A percentile compares a stretch with the other conserved stretches of the same genome.
phyloP scores from a whole-genome alignment of 2,113 vertebrate genomes.

The Clarias macrocephalus region DNA sequence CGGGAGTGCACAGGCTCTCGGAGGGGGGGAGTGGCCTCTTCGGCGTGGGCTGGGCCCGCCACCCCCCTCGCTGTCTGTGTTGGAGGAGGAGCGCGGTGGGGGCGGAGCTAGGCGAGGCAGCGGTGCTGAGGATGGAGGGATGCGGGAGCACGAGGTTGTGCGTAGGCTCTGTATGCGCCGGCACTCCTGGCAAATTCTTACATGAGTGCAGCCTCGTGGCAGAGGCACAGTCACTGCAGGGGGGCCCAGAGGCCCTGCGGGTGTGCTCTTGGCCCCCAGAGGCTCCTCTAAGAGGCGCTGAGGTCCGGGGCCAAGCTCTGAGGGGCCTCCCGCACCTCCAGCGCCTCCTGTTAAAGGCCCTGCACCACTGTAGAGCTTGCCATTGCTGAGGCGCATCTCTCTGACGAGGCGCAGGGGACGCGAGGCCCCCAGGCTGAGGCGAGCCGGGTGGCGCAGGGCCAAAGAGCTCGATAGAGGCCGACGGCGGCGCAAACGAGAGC shows the following conservation, averaged over 20 bases:
- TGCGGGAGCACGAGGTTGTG: conserved; percentile 66
- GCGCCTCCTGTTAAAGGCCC: conserved; percentile 73
- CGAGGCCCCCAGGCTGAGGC: conserved; percentile 64
- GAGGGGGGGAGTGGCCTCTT: conserved; percentile 66
- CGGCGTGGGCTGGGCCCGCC: conserved; percentile 75
- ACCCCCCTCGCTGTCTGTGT: conserved; percentile 64
- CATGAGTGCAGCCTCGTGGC: conserved; percentile 71
- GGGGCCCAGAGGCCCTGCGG: conserved; percentile 62
- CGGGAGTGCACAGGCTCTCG: conserved; percentile 70
- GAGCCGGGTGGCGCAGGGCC: conserved; percentile 67
- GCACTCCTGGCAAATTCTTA: conserved; percentile 84
- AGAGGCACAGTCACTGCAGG: conserved; percentile 57
- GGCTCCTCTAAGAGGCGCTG: conserved; percentile 86
- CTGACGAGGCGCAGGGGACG: conserved; percentile 78
- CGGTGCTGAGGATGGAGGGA: conserved; percentile 60
- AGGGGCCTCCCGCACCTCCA: conserved; percentile 58
- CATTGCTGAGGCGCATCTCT: conserved; percentile 87
- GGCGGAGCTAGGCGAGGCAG: conserved; percentile 61
- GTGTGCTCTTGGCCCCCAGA: conserved; percentile 69
- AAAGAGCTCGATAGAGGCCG: conserved; percentile 70
- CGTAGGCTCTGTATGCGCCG: conserved; percentile 86
- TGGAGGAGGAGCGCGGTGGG: conserved; percentile 62
- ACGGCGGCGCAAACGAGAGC: conserved; percentile 78
- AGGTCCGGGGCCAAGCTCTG: conserved; percentile 76
- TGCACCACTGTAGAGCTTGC: conserved; percentile 81